Base-by-base conservation (phyloP, 2,888 invertebrate species). In the Siphlonurus alternatus region DNA sequence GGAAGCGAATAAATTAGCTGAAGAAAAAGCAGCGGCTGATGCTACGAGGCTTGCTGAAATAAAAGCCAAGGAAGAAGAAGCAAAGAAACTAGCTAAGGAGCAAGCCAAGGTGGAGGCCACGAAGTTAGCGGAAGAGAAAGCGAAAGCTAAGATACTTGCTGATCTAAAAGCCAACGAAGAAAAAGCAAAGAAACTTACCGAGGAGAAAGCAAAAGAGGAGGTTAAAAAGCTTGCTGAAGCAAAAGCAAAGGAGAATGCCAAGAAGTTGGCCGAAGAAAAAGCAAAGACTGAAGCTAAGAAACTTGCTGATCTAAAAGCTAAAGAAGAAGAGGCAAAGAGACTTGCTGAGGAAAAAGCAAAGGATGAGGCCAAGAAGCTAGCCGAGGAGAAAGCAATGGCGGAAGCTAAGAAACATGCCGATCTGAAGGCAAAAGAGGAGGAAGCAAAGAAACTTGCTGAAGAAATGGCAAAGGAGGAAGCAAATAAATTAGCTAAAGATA, bases 81-180 rank as follows among this genome's bases (percentile, higher is more conserved):
- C 63, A n/a, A n/a, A n/a, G n/a, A n/a, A n/a, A n/a, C n/a, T n/a
- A n/a, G n/a, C n/a, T n/a, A n/a, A 66, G 65, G 73, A 74, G 25
- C 74, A 73, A 25, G 73, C 74, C 64, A 73, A 75, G 38, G 70
- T 70, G 53, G 61, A 72, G 69, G n/a, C 69, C 70, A 19, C 71
- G 72, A 51, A 60, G 38, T 63, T 62, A 38, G 38, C 25, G 53
- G 61, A 67, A 24, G 23, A 65, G 22, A 54, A 63, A 23, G 61
- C 65, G 63, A n/a, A n/a, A n/a, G n/a, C n/a, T n/a, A n/a, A n/a
- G n/a, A n/a, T n/a, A n/a, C n/a, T n/a, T n/a, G n/a, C n/a, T n/a
- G n/a, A n/a, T n/a, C n/a, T n/a, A n/a, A n/a, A n/a, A 22, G 61
- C 15, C 0, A 24, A 61, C n/a, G 59, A 63, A 65, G 63, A 62